Evolutionary conservation across 92 coral and sea anemone species (phyloP), one percentile per base, ranked within the genome.

Genomic region (Porites evermanni): DNA sequence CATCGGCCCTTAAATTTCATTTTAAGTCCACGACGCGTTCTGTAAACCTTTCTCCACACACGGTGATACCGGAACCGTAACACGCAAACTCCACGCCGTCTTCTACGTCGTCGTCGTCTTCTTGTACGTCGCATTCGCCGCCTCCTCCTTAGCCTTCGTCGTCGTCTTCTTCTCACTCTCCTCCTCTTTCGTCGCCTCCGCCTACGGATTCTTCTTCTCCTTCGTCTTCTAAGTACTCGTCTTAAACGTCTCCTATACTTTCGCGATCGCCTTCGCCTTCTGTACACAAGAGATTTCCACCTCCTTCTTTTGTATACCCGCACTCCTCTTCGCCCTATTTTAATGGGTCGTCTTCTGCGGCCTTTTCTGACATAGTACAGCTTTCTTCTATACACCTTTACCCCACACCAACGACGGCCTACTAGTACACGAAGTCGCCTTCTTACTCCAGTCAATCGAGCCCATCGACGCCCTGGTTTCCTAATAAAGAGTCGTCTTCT

Each of bases 61-160:
- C 78, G 70, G n/a, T 54, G 38, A 70, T 68, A 58, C 13, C 70
- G 86, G 77, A 81, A 70, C 16, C 86, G 70, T 19, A 81, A 29
- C 14, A 81, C 86, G 64, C 86, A 81, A n/a, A 69, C 44, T 4
- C 86, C 78, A 32, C 86, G 77, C 54, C 86, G 54, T 17, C 78
- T 54, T 81, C 61, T 77, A 9, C 86, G 78, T 44, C 85, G 58
- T 32, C 70, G 44, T 8, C 85, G 85, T n/a, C 78, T 56, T 70
- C 70, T 72, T 12, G 71, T 58, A 16, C 86, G 68, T 44, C 86
- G 53, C 21, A 54, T 9, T 10, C 86, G 77, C 12, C 78, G 78
- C 20, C 58, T 56, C 24, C 64, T 60, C 67, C 79, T 60, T n/a
- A 38, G 53, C 52, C 32, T 23, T 78, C 82, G 82, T 53, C 74